These are phyloP conservation scores for Physocephala rufipes DNA, from an alignment of 2,888 invertebrate genomes.

Conservation along the genomic window DNA sequence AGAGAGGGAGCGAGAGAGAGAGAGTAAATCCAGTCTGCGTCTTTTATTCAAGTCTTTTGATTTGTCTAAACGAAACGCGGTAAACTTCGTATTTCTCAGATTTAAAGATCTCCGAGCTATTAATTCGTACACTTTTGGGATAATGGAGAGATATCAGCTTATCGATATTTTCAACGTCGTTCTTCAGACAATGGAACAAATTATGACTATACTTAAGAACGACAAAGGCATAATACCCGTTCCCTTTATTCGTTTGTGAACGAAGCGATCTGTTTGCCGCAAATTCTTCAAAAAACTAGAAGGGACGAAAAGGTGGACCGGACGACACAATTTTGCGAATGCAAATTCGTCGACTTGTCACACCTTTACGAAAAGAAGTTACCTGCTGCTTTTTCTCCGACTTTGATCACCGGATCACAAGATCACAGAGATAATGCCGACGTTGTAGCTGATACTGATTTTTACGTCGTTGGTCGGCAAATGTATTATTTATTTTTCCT, in stretches of 20 bases:
- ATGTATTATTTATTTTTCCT: slow-evolving; percentile 21
- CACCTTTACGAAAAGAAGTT: slow-evolving; percentile 27
- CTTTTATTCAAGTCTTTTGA: too few relatives aligned
- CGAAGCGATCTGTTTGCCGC: neutral
- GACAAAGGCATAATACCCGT: neutral
- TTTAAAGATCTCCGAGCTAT: neutral
- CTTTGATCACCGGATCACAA: slow-evolving; percentile 29
- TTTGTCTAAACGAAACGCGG: neutral
- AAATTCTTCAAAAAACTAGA: neutral
- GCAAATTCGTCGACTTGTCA: slow-evolving; percentile 32
- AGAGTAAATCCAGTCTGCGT: too few relatives aligned
- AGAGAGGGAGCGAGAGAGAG: neutral
- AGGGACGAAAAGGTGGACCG: neutral
- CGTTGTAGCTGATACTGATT: too few relatives aligned
- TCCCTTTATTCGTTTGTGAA: neutral
- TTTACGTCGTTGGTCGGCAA: neutral
- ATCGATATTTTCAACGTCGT: slow-evolving; percentile 20
- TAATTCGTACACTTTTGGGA: too few relatives aligned
- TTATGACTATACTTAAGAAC: slow-evolving; percentile 3
- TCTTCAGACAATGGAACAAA: slow-evolving; percentile 24
- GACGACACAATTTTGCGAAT: slow-evolving; percentile 22
- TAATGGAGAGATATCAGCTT: too few relatives aligned
- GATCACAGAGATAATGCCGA: slow-evolving; percentile 9
- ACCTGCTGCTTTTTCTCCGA: neutral
- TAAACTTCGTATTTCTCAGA: neutral